A percentile compares a stretch with the other conserved stretches of the same genome.
Conservation (phyloP, 1,140 invertebrate species). For the Diabrotica virgifera region DNA sequence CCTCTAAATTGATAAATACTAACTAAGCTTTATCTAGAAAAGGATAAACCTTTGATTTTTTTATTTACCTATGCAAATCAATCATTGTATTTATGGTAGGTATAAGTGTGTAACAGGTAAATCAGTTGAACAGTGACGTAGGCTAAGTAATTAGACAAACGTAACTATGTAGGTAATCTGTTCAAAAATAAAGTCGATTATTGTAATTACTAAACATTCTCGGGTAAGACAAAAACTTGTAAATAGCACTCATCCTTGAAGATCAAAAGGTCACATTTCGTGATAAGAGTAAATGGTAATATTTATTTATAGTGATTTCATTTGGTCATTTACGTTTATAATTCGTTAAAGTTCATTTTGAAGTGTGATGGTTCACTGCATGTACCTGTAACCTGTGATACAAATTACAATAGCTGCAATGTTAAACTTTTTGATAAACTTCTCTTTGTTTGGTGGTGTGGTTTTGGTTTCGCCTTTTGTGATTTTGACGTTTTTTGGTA, state of each 20-base stretch:
- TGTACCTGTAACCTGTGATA: neutral
- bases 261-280: conserved; percentile 15
- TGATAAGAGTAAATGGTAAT: conserved; percentile 14
- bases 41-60: too few relatives aligned
- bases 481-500: neutral
- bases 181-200: too few relatives aligned
- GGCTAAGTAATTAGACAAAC: too few relatives aligned
- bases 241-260: conserved; percentile 7
- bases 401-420: neutral
- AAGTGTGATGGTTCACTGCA: neutral
- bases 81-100: too few relatives aligned
- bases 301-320: conserved; percentile 20
- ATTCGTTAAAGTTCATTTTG: neutral
- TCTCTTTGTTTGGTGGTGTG: neutral
- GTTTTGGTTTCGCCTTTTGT: neutral
- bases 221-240: too few relatives aligned
- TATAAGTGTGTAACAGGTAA: too few relatives aligned
- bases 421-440: neutral
- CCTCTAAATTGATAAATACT: too few relatives aligned
- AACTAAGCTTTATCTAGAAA: too few relatives aligned
- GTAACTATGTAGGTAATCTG: too few relatives aligned
- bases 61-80: too few relatives aligned
- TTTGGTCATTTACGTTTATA: neutral
- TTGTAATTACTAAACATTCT: too few relatives aligned
- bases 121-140: too few relatives aligned